phyloP scores from a whole-genome alignment of 1,140 invertebrate genomes.

The Contarinia nasturtii region DNA sequence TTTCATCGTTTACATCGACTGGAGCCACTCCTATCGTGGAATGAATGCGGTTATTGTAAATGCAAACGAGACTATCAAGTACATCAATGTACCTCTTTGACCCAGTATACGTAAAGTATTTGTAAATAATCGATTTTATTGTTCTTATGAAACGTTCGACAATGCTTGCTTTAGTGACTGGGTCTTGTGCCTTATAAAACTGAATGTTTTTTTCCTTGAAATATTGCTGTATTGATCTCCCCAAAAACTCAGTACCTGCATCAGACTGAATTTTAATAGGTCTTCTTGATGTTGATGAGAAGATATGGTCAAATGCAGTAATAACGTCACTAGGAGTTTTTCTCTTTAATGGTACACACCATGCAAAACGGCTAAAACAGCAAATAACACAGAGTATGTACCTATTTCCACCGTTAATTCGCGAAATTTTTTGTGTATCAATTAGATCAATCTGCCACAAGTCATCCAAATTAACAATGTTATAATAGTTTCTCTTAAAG shows the following conservation, averaged over 20 bases:
- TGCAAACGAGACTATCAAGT: slow-evolving; percentile 13
- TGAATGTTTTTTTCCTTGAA: slow-evolving; percentile 16
- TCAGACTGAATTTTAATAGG: slow-evolving; percentile 14
- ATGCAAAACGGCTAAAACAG: slow-evolving; percentile 16
- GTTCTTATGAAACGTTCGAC: slow-evolving; percentile 24
- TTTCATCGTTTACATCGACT: slow-evolving; percentile 8
- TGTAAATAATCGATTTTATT: slow-evolving; percentile 19
- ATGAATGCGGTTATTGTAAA: slow-evolving; percentile 22
- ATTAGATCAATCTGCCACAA: too few species aligned
- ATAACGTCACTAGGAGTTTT: slow-evolving; percentile 12
- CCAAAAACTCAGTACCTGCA: slow-evolving; percentile 17
- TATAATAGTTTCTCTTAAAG: too few species aligned
- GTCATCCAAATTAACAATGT: too few species aligned
- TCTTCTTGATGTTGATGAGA: slow-evolving; percentile 4
- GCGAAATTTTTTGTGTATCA: not conserved
- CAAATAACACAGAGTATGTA: slow-evolving; percentile 17
- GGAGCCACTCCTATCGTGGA: slow-evolving; percentile 18
- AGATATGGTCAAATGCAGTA: slow-evolving; percentile 9
- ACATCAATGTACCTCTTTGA: slow-evolving; percentile 15
- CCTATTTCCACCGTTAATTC: slow-evolving; percentile 10
- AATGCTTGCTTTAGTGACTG: slow-evolving; percentile 17
- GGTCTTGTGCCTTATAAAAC: slow-evolving; percentile 19
- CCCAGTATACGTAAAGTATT: slow-evolving; percentile 17
- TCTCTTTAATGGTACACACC: slow-evolving; percentile 12
- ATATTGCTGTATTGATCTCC: slow-evolving; percentile 11